Base-by-base conservation (phyloP, 2,113 vertebrate species). In the Python bivittatus region DNA sequence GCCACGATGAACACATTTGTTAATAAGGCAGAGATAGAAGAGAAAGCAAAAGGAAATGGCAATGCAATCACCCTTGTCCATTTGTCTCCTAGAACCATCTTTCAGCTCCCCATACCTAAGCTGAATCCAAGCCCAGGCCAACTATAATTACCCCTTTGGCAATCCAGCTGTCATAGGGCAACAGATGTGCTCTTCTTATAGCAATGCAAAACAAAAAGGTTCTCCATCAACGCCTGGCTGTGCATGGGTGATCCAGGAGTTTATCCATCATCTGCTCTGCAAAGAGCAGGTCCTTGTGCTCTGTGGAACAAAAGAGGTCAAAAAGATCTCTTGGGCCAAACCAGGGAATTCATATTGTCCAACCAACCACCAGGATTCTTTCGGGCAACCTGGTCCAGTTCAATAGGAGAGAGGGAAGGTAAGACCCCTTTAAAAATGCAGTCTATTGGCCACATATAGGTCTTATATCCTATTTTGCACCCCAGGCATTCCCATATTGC, bases 1-100 rank as follows among this genome's bases (percentile, higher is more conserved):
- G 44, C 42, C 44, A 53, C 27, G 23, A 72, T 13, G 48, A 44
- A 68, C 79, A 42, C 1, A 29, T 4, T 86, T 72, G 20, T 86
- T 72, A 90, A 88, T 92, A 92, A 79, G 84, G 58, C 88, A 64
- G 38, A 54, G 88, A 48, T 54, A 60, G 87, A 53, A 83, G 33
- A 68, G 88, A 22, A 44, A 61, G 79, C 17, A 72, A 64, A 90
- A 13, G 22, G 33, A 85, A 54, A 54, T 6, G 13, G 22, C 79
- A 56, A 86, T 48, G 23, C 38, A 33, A 4, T 83, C 85, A 33
- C 90, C 58, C 42, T 57, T n/a, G 22, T n/a, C 87, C 5, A 52
- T 61, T 58, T 88, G 6, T 88, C 58, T 61, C 72, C 56, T 57
- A 57, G 53, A 79, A 4, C 86, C 48, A 44, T 56, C 42, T 53